phyloP scores from a whole-genome alignment of 2,888 invertebrate species.

The Trachelus stipa region DNA sequence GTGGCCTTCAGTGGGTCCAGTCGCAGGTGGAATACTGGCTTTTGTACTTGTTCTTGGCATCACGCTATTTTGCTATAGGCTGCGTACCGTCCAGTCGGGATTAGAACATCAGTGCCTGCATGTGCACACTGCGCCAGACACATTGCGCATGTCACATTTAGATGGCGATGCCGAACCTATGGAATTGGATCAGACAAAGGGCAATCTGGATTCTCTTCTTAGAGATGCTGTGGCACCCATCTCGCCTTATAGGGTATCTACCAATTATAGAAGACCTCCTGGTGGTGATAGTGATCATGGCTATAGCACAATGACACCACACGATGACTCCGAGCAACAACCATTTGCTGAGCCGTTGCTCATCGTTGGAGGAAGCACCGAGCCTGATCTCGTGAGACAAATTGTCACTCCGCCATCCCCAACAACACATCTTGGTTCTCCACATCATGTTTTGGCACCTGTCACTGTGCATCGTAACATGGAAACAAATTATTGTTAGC shows the following conservation, averaged over 20 bases:
- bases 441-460: slow-evolving; percentile 82
- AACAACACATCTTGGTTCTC: slow-evolving; percentile 69
- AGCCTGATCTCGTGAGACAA: slow-evolving; percentile 44
- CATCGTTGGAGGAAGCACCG: slow-evolving; percentile 52
- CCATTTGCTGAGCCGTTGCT: slow-evolving; percentile 72
- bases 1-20: slow-evolving; percentile 83
- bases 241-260: slow-evolving; percentile 89
- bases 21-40: slow-evolving; percentile 87
- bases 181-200: slow-evolving; percentile 58
- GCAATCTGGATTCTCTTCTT: slow-evolving; percentile 75
- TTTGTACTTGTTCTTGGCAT: slow-evolving; percentile 84
- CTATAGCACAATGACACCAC: slow-evolving; percentile 94
- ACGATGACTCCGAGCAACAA: slow-evolving; percentile 88
- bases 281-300: slow-evolving; percentile 93
- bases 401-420: slow-evolving; percentile 67
- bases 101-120: slow-evolving; percentile 67
- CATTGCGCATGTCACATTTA: slow-evolving; percentile 79
- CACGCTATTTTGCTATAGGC: slow-evolving; percentile 86
- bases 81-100: slow-evolving; percentile 69
- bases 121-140: slow-evolving; percentile 69
- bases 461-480: slow-evolving; percentile 90
- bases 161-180: slow-evolving; percentile 75
- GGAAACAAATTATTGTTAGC: slow-evolving; percentile 77
- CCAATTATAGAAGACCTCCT: slow-evolving; percentile 81
- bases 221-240: slow-evolving; percentile 77